phyloP scores from a whole-genome alignment of 2,888 invertebrate species.

The Lutraria lutraria region DNA sequence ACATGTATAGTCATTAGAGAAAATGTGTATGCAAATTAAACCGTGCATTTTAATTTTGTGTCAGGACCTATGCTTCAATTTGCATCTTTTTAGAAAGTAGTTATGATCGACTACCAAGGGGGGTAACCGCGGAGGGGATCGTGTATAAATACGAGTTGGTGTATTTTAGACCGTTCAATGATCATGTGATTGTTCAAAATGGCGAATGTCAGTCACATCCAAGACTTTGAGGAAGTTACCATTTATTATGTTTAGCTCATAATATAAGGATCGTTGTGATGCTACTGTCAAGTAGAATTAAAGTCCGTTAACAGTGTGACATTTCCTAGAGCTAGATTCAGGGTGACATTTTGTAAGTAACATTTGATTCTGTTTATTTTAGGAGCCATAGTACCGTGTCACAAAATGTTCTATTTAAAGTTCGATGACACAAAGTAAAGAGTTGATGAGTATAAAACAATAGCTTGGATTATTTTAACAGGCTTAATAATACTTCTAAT shows the following conservation, averaged over 20 bases:
- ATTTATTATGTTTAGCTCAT: not conserved
- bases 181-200: conserved; percentile 65
- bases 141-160: not conserved
- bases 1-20: no score
- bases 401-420: no score
- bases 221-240: not conserved
- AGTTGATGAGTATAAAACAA: not conserved
- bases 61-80: no score
- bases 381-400: no score
- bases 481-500: not conserved
- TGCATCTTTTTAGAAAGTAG: no score
- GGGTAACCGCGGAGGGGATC: no score
- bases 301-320: not conserved
- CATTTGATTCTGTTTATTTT: not conserved
- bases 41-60: no score
- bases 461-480: not conserved
- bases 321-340: not conserved
- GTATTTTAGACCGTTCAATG: conserved; percentile 11
- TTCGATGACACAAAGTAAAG: not conserved
- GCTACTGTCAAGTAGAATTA: not conserved
- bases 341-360: not conserved
- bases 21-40: no score
- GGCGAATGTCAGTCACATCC: conserved; percentile 31
- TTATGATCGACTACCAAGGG: no score
- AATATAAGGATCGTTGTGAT: not conserved